A percentile compares a stretch with the other conserved stretches of the same genome.
Conservation (phyloP, 2,113 vertebrate genomes). For the Lepus americanus region DNA sequence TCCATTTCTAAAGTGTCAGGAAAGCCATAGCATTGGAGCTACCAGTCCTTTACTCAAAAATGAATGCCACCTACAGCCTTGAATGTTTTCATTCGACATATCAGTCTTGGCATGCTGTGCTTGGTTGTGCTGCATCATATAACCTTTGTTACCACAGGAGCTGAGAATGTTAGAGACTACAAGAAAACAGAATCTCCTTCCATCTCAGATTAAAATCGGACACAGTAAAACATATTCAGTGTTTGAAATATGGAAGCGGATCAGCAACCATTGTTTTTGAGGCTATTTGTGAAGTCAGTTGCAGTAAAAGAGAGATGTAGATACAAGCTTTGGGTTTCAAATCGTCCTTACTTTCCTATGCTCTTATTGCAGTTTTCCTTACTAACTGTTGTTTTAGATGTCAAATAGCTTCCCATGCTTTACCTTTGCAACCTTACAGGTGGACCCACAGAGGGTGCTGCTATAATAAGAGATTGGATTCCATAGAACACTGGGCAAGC, state of each 20-base stretch:
- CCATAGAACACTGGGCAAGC: not conserved
- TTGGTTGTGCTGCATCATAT: not conserved
- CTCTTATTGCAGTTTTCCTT: not conserved
- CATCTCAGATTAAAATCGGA: not conserved
- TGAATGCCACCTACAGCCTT: not conserved
- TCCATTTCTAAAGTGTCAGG: not conserved
- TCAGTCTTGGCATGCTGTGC: not conserved
- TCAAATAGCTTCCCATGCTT: not conserved
- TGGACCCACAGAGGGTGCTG: too few relatives aligned
- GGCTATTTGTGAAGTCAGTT: not conserved
- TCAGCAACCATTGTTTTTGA: not conserved
- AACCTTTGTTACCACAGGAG: not conserved
- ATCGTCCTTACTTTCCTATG: not conserved
- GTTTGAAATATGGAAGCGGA: not conserved
- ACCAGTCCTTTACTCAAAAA: not conserved
- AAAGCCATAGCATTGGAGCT: not conserved
- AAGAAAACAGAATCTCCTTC: not conserved
- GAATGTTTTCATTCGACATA: not conserved
- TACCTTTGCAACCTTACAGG: rapidly evolving
- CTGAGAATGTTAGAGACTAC: not conserved
- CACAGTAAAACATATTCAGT: not conserved
- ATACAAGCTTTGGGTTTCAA: not conserved
- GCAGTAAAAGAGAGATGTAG: not conserved
- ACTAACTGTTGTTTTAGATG: not conserved
- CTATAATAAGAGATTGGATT: not conserved